Conservation (phyloP, 2,888 invertebrate genomes). For the Drosophila algonquin region DNA sequence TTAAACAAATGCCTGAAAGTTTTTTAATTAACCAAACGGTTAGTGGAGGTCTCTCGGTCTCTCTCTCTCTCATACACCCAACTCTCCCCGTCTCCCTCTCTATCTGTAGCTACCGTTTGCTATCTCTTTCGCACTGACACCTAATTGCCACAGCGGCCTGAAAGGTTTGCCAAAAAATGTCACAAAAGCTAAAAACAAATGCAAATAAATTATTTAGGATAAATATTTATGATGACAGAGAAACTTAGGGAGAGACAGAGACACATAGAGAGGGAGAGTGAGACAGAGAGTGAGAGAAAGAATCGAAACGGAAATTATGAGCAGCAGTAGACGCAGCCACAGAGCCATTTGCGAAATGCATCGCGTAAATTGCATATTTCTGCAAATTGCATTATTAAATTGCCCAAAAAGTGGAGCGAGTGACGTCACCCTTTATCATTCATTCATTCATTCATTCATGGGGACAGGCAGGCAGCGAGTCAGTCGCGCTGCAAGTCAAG, state of each 20-base stretch:
- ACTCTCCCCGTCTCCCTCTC: not conserved
- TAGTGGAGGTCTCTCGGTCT: slow-evolving; percentile 34
- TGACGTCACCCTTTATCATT: slow-evolving; percentile 52
- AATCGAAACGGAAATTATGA: slow-evolving; percentile 61
- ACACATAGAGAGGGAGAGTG: not conserved
- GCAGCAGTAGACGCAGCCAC: slow-evolving; percentile 9
- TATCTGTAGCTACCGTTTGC: not conserved
- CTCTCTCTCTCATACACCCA: not conserved
- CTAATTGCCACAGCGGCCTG: slow-evolving; percentile 53
- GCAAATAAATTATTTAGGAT: slow-evolving; percentile 62
- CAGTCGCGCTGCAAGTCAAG: slow-evolving; percentile 63
- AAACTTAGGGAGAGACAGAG: not conserved
- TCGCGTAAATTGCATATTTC: slow-evolving; percentile 14
- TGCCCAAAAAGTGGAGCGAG: slow-evolving; percentile 71
- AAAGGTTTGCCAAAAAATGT: slow-evolving; percentile 49
- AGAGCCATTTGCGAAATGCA: slow-evolving; percentile 33
- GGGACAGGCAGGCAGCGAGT: slow-evolving; percentile 23
- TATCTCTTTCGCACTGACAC: slow-evolving; percentile 28
- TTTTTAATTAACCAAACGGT: slow-evolving; percentile 72
- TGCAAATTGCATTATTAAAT: slow-evolving; percentile 72
- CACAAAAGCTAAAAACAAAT: slow-evolving; percentile 53
- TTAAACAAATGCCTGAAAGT: slow-evolving; percentile 73
- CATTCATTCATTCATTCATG: slow-evolving; percentile 59
- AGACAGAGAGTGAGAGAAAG: slow-evolving; percentile 1
- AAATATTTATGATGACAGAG: slow-evolving; percentile 54